These are phyloP conservation scores for Stomatorhinus walkeri DNA, from an alignment of 2,797 vertebrate species.

Conservation along the genomic window DNA sequence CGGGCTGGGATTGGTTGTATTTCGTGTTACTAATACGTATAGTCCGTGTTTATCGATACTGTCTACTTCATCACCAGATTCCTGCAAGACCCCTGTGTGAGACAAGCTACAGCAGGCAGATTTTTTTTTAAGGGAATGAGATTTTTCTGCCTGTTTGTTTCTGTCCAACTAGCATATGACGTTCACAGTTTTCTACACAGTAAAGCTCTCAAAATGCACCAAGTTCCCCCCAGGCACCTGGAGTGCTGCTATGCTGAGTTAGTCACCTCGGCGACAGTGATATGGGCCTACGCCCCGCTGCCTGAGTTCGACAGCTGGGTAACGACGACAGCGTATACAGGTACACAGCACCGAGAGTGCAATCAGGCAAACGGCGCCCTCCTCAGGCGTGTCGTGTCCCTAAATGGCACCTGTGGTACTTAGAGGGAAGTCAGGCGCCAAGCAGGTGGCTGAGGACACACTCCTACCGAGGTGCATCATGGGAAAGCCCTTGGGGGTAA, in stretches of 20 bases:
- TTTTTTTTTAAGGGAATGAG: not conserved
- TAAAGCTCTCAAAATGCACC: not conserved
- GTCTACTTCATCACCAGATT: not conserved
- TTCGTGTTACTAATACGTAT: not conserved
- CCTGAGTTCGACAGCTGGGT: not conserved
- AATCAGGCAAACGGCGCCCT: not conserved
- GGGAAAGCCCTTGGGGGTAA: not conserved
- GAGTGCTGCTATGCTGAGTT: not conserved
- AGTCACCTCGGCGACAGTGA: not conserved
- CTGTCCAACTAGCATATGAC: not conserved
- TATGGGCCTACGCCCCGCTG: not conserved
- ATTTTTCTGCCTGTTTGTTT: not conserved
- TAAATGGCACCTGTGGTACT: not conserved
- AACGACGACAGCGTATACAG: not conserved
- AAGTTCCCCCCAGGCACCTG: not conserved
- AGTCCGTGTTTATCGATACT: not conserved
- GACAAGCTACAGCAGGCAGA: not conserved
- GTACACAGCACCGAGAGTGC: not conserved
- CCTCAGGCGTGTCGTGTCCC: not conserved
- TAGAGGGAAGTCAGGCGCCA: not conserved
- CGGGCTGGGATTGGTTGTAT: not conserved
- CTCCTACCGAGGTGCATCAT: not conserved
- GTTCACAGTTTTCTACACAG: not conserved
- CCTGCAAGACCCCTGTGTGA: not conserved
- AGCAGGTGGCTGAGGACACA: not conserved